Base-by-base conservation (phyloP, 1,140 invertebrate genomes). In the Drosophila prosaltans region DNA sequence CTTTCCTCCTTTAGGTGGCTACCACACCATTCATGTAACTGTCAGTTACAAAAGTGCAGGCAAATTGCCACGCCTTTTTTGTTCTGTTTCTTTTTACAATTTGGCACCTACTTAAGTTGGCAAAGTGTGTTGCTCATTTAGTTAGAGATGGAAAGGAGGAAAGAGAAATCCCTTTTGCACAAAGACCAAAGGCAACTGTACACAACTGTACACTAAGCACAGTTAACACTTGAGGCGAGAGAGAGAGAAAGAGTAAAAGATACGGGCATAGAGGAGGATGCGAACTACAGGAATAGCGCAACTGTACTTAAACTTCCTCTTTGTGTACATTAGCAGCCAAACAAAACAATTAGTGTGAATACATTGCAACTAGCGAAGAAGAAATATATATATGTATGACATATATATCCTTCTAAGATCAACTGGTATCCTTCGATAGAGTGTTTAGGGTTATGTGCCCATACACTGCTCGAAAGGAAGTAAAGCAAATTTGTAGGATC, bases 1-100 rank as follows among this genome's bases (percentile, higher is more conserved):
- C 40, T 11, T 11, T 1, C 41, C 3, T 0, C 5, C 11, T 8
- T n/a, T n/a, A 1, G 16, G 1, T 45, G 5, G 9, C 45, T 6
- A 26, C 21, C 45, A 51, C 7, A 24, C 21, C 9, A 51, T 60
- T 63, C 43, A 68, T 69, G 72, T 21, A 60, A 64, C 40, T 66
- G 65, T 43, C 54, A 69, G 40, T 32, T 28, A 51, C 62, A 64
- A 28, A 26, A n/a, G 3, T 36, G 32, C 32, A 36, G 32, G 4
- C 32, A 36, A 36, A 36, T 32, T 64, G 40, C 58, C 59, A 62
- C 28, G 28, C 40, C 41, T 54, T 55, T 61, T 62, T 39, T 75
- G 39, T 74, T 24, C 36, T 32, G 11, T 30, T 30, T 30, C 28
- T 30, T 30, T 63, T 45, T 32, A 24, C 10, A 39, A 39, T 60